phyloP scores from a whole-genome alignment of 2,888 invertebrate genomes.

The Meteorus colon region DNA sequence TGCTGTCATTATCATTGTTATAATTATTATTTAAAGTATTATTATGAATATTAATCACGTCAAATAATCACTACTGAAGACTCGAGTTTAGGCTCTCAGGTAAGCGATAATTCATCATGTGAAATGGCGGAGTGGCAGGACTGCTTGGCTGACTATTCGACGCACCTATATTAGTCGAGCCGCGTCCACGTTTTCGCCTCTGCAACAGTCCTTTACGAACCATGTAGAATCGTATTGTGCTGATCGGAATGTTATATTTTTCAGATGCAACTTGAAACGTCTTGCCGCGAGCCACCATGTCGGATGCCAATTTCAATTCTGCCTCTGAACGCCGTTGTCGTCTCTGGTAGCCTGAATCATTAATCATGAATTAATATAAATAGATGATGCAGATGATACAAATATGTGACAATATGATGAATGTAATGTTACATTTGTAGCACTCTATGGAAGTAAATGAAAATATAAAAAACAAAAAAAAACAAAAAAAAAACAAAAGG shows the following conservation, averaged over 20 bases:
- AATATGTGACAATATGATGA: neutral
- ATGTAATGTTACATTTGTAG: neutral
- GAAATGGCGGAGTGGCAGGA: slow-evolving; percentile 83
- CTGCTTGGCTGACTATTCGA: slow-evolving; percentile 75
- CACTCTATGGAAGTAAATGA: no score
- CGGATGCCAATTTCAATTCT: slow-evolving; percentile 85
- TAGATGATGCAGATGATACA: slow-evolving; percentile 5
- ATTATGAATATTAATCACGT: slow-evolving; percentile 46
- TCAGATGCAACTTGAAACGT: slow-evolving; percentile 92
- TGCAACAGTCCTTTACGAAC: slow-evolving; percentile 89
- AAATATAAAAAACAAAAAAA: neutral
- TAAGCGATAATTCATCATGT: slow-evolving; percentile 85
- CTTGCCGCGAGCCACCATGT: slow-evolving; percentile 89
- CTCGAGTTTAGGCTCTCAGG: slow-evolving; percentile 76
- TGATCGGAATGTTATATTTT: slow-evolving; percentile 90
- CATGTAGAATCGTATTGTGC: slow-evolving; percentile 91
- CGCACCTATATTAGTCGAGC: slow-evolving; percentile 74
- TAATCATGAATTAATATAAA: neutral
- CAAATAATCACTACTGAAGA: slow-evolving; percentile 68
- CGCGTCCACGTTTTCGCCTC: slow-evolving; percentile 84
- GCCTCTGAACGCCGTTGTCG: slow-evolving; percentile 82
- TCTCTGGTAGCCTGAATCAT: slow-evolving; percentile 68
- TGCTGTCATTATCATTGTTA: slow-evolving; percentile 41
- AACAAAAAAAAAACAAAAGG: neutral
- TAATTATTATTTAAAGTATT: slow-evolving; percentile 48